Base-by-base conservation (phyloP, 2,888 invertebrate genomes). In the Tachina fera region DNA sequence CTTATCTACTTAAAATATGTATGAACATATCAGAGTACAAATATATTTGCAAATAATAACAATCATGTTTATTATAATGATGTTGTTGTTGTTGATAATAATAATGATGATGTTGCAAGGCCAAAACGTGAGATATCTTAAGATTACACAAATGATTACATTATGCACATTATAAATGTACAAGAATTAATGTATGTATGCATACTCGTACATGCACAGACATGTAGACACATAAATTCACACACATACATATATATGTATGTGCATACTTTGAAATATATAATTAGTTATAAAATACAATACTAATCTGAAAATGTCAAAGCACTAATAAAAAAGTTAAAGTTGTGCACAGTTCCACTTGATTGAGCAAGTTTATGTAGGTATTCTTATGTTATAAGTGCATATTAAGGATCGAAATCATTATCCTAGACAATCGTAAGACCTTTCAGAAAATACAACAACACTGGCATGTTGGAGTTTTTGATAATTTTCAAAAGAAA, bases 51-150 rank as follows among this genome's bases (percentile, higher is more conserved):
- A 56, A 72, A 72, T 65, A 58, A 77, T 72, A 65, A 77, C 43
- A 83, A 75, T 61, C 39, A 67, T 53, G 67, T 51, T 56, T 76
- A 31, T 31, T 31, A 56, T 53, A 58, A 68, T 75, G 65, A 68
- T 19, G 65, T 49, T 83, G 79, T 67, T 67, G 58, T 58, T 14
- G 58, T 75, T 81, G 53, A 65, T 56, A 49, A 47, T 58, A 11
- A 53, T 65, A 49, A 41, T 45, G 16, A 41, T 76, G 76, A 86
- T 83, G 83, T 79, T 76, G 86, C 86, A 83, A 86, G 86, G 86
- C 79, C 81, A 87, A 78, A 84, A 87, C 84, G 86, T 84, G 83
- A 87, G 81, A 84, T 84, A 83, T 84, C 78, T 86, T 81, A 83
- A 83, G 81, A 83, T 81, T 83, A 81, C 65, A 71, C 81, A 78